Base-by-base conservation (phyloP, 2,888 invertebrate species). In the Melanargia galathea region DNA sequence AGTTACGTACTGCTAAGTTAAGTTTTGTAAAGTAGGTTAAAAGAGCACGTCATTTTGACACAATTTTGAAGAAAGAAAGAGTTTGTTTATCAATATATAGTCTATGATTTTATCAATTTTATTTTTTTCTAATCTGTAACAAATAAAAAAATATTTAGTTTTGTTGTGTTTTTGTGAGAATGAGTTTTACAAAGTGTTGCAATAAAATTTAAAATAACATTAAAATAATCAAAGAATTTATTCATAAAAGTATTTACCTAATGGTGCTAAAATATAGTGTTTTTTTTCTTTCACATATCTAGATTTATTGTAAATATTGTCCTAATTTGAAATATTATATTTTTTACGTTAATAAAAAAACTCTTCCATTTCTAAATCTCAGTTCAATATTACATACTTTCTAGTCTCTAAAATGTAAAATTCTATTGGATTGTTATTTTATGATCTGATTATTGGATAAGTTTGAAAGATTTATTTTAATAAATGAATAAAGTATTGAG, bases 361-460 rank as follows among this genome's bases (percentile, higher is more conserved):
- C 40, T 63, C 63, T 61, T 67, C 57, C 35, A 60, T 65, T 73
- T 58, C 74, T 72, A 77, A 78, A 77, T 81, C 80, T 85, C 83
- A 84, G 82, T 83, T 87, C 75, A 83, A 83, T 81, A 80, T 83
- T 82, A 81, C n/a, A n/a, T n/a, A n/a, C 83, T 86, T 77, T 91
- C 90, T 91, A 91, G 90, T 91, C 90, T 89, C 75, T 83, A 82
- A 84, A 80, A 78, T 83, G 82, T 84, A 82, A 81, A 79, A 80
- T 73, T 78, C 72, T 78, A 83, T 82, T 81, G 83, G 83, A 81
- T 82, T 82, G 78, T 78, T 78, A 67, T 43, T 11, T 38, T 81
- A 79, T 80, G 81, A 84, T 83, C 79, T 84, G 83, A 84, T 70
- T 73, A 79, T 72, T 82, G 78, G 79, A 69, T 87, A 82, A 82